A percentile compares a stretch with the other conserved stretches of the same genome.
Evolutionary conservation across 2,113 vertebrate species (phyloP).

Genomic region (Mus spicilegus): DNA sequence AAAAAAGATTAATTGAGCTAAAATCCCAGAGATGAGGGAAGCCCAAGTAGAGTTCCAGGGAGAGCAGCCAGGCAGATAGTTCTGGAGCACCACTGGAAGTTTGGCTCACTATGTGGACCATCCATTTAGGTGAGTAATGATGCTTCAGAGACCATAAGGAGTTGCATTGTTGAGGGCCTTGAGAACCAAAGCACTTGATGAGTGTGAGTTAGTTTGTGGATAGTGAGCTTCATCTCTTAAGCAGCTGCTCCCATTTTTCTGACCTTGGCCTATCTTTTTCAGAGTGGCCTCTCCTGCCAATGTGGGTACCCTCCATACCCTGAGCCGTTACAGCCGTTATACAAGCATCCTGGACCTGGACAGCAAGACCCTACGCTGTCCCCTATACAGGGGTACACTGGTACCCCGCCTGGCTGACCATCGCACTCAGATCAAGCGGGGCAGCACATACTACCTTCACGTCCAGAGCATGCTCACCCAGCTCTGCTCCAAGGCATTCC

Average conservation of each 20-base stretch:
- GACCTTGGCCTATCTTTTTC: slow-evolving; percentile 75
- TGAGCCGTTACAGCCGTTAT: slow-evolving; percentile 97
- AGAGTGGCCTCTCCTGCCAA: slow-evolving; percentile 91
- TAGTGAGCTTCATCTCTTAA: background rate
- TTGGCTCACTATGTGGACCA: background rate
- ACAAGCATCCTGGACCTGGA: slow-evolving; percentile 95
- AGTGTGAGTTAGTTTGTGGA: background rate
- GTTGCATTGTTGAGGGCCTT: background rate
- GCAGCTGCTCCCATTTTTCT: background rate
- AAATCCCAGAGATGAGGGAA: background rate
- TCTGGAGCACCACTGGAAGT: background rate
- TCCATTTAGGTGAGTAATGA: background rate
- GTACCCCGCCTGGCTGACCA: slow-evolving; percentile 94
- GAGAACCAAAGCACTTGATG: background rate
- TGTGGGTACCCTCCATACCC: slow-evolving; percentile 89
- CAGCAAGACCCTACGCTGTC: slow-evolving; percentile 95
- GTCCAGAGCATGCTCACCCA: slow-evolving; percentile 92
- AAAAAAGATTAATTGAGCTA: background rate
- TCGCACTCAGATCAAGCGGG: slow-evolving; percentile 95
- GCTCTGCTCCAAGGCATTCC: slow-evolving; percentile 94
- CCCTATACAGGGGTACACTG: slow-evolving; percentile 91
- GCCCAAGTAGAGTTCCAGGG: background rate
- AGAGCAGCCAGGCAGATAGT: background rate
- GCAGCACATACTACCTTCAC: slow-evolving; percentile 96
- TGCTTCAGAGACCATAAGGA: background rate